Evolutionary conservation across 2,888 invertebrate species (phyloP), one percentile per base, ranked within the genome.

Genomic region (Callyntrura guangdongensis): DNA sequence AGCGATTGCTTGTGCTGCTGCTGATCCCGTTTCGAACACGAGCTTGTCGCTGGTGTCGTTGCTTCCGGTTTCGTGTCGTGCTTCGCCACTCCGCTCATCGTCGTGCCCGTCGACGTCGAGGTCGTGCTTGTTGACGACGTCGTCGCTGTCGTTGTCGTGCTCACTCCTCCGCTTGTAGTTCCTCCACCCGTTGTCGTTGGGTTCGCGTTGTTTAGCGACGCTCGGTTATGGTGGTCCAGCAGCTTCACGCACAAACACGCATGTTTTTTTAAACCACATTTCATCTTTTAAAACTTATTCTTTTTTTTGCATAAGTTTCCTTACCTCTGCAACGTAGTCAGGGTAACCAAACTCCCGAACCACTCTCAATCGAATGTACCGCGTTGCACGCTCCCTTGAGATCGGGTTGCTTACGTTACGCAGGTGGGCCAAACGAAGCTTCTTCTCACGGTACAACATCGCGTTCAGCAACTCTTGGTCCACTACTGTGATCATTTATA

Each of bases 311-410:
- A n/a, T n/a, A n/a, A n/a, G 56, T 9, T 56, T 56, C 27, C 69
- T 77, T 86, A 98, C 96, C 95, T 97, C 97, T 6, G 97, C 97
- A 14, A 98, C 97, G 12, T 97, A 96, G 95, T 99, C 99, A 0
- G 99, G 99, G 91, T 99, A 96, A 94, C 98, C 98, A 95, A 98
- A 98, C 95, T 99, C 99, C 74, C 99, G 96, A 14, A 99, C 98
- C 0, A 98, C 98, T 8, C 99, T 96, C 94, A 99, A 95, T 89
- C 98, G 97, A 93, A 98, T 96, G 96, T 97, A 96, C 92, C 97
- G 96, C 94, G 96, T 96, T 92, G 98, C 97, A 94, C 97, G 97
- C 93, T 97, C 96, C 84, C 97, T 96, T 93, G 98, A 97, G 92
- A 98, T 96, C 91, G 97, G 97, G 95, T 97, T 95, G 92, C 96